phyloP scores from a whole-genome alignment of 2,797 vertebrate species.

The Melanotaenia pygmaea region DNA sequence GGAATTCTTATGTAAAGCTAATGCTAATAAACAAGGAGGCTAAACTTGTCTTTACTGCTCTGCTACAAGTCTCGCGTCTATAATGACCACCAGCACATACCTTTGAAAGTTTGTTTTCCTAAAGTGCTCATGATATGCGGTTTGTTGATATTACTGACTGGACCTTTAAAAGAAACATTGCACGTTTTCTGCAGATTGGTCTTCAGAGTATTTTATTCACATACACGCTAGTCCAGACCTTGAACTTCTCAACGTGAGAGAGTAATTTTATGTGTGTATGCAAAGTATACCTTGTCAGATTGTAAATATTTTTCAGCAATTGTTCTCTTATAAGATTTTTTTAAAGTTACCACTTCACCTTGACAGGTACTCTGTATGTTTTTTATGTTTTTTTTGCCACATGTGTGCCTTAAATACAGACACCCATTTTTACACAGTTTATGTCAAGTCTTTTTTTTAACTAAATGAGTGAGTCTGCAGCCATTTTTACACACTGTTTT shows the following conservation, averaged over 20 bases:
- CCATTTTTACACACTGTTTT: slow-evolving; percentile 21
- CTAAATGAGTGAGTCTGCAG: slow-evolving; percentile 14
- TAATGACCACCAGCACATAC: slow-evolving; percentile 22
- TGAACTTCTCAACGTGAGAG: slow-evolving; percentile 29
- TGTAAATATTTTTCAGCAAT: slow-evolving; percentile 71
- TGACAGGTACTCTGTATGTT: slow-evolving; percentile 62
- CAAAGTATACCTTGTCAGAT: slow-evolving; percentile 58
- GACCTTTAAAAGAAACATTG: slow-evolving; percentile 43
- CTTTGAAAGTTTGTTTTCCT: slow-evolving; percentile 29
- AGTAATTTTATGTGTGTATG: slow-evolving; percentile 47
- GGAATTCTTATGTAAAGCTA: slow-evolving; percentile 36
- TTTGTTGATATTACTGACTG: slow-evolving; percentile 60
- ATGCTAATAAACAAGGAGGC: slow-evolving; percentile 40
- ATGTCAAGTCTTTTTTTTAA: slow-evolving; percentile 14
- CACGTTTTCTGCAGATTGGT: slow-evolving; percentile 28
- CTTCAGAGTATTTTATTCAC: slow-evolving; percentile 1
- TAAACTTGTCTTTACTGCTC: slow-evolving; percentile 17
- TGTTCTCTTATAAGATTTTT: slow-evolving; percentile 53
- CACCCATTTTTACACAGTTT: slow-evolving; percentile 61
- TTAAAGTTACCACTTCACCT: slow-evolving; percentile 65
- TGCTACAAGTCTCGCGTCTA: slow-evolving; percentile 24
- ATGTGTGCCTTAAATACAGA: slow-evolving; percentile 76
- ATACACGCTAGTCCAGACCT: slow-evolving; percentile 13
- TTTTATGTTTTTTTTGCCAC: slow-evolving; percentile 59
- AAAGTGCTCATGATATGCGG: slow-evolving; percentile 24